phyloP scores from a whole-genome alignment of 2,797 vertebrate genomes.

The Squalus acanthias region DNA sequence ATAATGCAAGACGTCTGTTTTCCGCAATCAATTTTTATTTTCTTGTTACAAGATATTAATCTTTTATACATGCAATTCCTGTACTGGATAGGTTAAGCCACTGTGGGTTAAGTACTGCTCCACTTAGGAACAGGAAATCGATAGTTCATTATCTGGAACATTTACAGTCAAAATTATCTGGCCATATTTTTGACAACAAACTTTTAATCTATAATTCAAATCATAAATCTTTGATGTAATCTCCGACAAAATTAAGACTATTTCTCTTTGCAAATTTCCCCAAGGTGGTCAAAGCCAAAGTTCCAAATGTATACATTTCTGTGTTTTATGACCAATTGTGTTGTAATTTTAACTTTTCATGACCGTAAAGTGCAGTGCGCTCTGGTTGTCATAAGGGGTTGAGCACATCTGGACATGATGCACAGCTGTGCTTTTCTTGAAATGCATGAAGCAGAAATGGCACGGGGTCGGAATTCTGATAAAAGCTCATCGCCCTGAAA shows the following conservation, averaged over 20 bases:
- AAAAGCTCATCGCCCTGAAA: too few species aligned
- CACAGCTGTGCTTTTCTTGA: neutral
- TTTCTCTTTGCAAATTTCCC: neutral
- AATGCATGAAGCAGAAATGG: neutral
- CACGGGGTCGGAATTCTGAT: neutral
- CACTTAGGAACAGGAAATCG: neutral
- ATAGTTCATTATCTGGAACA: neutral
- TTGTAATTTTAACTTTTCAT: neutral
- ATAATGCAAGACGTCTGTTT: neutral
- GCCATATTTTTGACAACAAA: neutral
- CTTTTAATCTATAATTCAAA: neutral
- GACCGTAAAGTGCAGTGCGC: neutral
- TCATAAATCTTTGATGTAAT: neutral
- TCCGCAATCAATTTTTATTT: slow-evolving; percentile 11
- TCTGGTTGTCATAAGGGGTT: too few species aligned
- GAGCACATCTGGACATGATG: neutral
- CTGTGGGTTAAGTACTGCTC: neutral
- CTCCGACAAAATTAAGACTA: neutral
- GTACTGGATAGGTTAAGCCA: neutral
- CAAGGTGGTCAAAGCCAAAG: neutral
- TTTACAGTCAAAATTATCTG: neutral
- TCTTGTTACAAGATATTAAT: neutral
- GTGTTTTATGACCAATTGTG: neutral
- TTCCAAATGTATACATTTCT: neutral
- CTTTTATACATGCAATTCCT: neutral